These are phyloP conservation scores for Prunella fulvescens DNA, from an alignment of 2,113 vertebrate genomes.

Conservation along the genomic window DNA sequence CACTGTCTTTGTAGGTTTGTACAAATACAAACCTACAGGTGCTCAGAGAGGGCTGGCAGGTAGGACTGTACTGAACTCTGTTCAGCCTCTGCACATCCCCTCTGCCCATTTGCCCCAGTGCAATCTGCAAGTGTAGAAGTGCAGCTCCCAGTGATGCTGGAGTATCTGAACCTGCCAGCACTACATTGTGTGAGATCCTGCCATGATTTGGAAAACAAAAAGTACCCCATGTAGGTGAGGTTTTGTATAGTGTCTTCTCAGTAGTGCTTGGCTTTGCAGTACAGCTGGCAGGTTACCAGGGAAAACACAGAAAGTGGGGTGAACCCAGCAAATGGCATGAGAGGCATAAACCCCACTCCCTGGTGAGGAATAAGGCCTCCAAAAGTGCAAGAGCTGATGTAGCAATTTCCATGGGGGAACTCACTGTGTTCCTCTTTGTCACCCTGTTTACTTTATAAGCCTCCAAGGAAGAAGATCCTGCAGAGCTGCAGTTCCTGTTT, in stretches of 20 bases:
- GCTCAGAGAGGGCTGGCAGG: background rate
- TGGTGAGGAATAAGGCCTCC: background rate
- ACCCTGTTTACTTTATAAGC: background rate
- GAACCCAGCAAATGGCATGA: background rate
- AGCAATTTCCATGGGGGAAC: background rate
- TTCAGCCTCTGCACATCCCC: background rate
- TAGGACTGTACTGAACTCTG: background rate
- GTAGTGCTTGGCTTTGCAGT: background rate
- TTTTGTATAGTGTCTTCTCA: background rate
- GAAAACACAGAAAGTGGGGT: background rate
- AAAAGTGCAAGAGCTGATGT: background rate
- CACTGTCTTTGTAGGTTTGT: background rate
- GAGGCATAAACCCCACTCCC: background rate
- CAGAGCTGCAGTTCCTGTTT: background rate
- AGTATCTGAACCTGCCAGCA: background rate
- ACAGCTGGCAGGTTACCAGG: background rate
- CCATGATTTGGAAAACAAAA: background rate
- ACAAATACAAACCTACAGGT: background rate
- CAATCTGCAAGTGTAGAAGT: background rate
- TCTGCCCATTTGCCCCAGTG: background rate
- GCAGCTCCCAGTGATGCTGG: background rate
- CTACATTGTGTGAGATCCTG: background rate
- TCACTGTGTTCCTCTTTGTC: background rate
- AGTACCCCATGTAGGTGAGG: background rate
- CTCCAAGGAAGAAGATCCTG: background rate